Base-by-base conservation (phyloP, 1,140 invertebrate genomes). In the Drosophila aff. region DNA sequence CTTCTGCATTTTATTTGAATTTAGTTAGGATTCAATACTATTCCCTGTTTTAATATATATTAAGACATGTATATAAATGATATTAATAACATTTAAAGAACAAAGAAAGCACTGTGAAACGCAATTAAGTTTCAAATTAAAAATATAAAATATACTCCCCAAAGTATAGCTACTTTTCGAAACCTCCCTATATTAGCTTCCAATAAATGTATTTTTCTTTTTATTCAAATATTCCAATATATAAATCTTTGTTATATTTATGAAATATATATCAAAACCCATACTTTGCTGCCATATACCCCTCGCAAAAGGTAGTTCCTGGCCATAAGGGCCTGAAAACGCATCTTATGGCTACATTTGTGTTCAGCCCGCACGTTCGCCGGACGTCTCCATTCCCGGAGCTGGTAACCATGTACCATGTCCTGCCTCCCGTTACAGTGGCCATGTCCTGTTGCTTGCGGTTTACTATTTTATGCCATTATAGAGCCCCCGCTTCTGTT, bases 391-490 rank as follows among this genome's bases (percentile, higher is more conserved):
- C 55, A 60, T 61, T 38, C 38, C 36, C 21, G 23, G 68, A 58
- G 60, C 26, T 26, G 26, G 41, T 49, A 41, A 23, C 58, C 68
- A 71, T 73, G 57, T 62, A 47, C 23, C n/a, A 47, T 67, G 64
- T 47, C n/a, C 58, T n/a, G 40, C 40, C 44, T 60, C 44, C 52
- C 28, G 43, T 21, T 41, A 57, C 67, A 38, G 31, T 58, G 21
- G 49, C 53, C 61, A 73, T 57, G 61, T 74, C 71, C 71, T 76
- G 49, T 80, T 81, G 79, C 77, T 78, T 89, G 80, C 59, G 83
- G 83, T 77, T 74, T 89, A 76, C 74, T 84, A 84, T 87, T 81
- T 82, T 78, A 81, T 85, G 82, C 79, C 76, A 86, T 89, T 89
- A 84, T 76, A 72, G 74, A 63, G 68, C 46, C 58, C 62, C 77